These are phyloP conservation scores for Falcaria lacertinaria DNA, from an alignment of 2,888 invertebrate genomes.

Conservation along the genomic window DNA sequence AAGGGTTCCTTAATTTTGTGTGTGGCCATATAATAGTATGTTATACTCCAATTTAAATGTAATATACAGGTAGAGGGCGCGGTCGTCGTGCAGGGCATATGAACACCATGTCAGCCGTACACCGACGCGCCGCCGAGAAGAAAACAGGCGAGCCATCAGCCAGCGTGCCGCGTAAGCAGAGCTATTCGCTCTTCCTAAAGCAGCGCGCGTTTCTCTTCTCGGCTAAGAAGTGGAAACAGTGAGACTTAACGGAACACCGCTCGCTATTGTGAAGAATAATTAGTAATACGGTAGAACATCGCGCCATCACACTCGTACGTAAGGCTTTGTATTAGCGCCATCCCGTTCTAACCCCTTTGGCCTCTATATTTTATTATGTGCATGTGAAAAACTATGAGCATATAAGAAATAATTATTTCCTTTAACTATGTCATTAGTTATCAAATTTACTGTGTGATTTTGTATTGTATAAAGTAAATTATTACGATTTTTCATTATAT, in stretches of 20 bases:
- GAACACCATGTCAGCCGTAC: slow-evolving; percentile 27
- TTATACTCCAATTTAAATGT: background rate
- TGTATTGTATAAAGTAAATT: no score
- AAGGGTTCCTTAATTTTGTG: no score
- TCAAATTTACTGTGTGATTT: no score
- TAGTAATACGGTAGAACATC: background rate
- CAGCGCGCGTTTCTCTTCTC: slow-evolving; percentile 76
- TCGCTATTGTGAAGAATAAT: slow-evolving; percentile 7
- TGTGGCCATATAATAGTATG: background rate
- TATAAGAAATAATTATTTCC: no score
- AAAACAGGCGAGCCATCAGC: slow-evolving; percentile 17
- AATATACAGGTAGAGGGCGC: slow-evolving; percentile 44
- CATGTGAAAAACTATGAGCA: no score
- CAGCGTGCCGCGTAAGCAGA: slow-evolving; percentile 58
- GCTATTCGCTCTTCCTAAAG: slow-evolving; percentile 72
- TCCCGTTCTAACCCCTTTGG: background rate
- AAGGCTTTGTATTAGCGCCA: no score
- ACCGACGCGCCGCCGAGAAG: slow-evolving; percentile 32
- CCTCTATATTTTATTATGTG: no score
- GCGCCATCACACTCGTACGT: no score
- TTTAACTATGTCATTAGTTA: no score
- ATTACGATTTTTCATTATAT: no score
- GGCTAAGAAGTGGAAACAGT: slow-evolving; percentile 77
- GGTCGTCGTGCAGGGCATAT: slow-evolving; percentile 34
- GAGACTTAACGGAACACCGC: slow-evolving; percentile 20